phyloP scores from a whole-genome alignment of 1,140 invertebrate genomes.

The Trichonephila inaurata region DNA sequence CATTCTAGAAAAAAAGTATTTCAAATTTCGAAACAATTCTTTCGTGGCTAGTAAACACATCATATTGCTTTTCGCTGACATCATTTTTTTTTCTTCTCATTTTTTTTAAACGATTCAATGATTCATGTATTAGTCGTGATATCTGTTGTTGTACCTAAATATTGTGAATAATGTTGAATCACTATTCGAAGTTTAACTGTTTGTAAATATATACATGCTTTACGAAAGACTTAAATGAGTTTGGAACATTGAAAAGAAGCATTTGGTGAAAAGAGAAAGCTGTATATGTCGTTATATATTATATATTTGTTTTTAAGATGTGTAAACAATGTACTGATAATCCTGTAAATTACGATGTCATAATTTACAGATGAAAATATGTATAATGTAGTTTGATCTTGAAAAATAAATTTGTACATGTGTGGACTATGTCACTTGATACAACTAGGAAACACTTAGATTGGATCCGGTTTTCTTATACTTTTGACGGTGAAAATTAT shows the following conservation, averaged over 20 bases:
- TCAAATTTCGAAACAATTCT: not conserved
- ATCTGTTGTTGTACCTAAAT: conserved; percentile 53
- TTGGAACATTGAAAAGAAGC: not conserved
- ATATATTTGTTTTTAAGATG: not conserved
- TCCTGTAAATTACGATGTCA: not conserved
- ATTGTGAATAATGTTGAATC: conserved; percentile 67
- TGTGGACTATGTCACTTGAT: not conserved
- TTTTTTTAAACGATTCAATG: not conserved
- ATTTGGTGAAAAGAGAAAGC: not conserved
- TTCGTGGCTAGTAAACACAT: not conserved
- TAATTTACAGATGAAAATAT: not conserved
- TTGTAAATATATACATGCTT: conserved; percentile 42
- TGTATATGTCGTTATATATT: not conserved
- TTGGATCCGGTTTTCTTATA: too few species aligned
- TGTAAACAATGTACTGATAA: not conserved
- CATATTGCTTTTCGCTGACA: not conserved
- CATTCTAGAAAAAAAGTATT: not conserved
- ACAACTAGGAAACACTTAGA: not conserved
- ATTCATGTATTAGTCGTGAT: conserved; percentile 47
- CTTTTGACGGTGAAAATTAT: too few species aligned
- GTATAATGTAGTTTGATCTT: conserved; percentile 63
- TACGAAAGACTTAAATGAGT: not conserved
- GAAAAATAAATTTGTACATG: conserved; percentile 71
- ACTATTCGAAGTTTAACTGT: conserved; percentile 48
- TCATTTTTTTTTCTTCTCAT: not conserved